Conservation (phyloP, 2,797 vertebrate genomes). For the Siniperca undulata region DNA sequence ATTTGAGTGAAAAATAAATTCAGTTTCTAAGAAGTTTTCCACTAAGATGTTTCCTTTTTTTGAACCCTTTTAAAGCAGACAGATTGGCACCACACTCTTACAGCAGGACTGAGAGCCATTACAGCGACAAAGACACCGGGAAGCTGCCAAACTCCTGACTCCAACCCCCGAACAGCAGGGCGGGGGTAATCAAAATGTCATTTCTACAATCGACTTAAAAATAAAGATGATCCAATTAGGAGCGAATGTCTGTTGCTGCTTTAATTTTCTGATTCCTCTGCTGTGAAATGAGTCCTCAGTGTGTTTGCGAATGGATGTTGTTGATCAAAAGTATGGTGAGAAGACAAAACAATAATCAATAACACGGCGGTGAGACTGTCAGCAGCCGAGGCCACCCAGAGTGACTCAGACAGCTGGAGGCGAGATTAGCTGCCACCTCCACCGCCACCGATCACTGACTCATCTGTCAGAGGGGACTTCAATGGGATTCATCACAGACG, state of each 20-base stretch:
- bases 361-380: background rate
- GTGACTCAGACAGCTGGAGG: slow-evolving; percentile 27
- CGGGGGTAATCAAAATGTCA: fast-evolving
- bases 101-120: background rate
- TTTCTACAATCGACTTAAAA: background rate
- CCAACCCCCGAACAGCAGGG: background rate
- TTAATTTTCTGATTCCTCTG: background rate
- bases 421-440: slow-evolving; percentile 15
- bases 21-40: background rate
- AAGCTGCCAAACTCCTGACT: background rate
- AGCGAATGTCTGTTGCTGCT: background rate
- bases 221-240: background rate
- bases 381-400: background rate
- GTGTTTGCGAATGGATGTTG: background rate
- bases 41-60: background rate
- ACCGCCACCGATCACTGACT: background rate
- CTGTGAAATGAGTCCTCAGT: background rate
- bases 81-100: background rate
- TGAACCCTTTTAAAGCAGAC: background rate
- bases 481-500: background rate
- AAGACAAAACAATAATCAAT: slow-evolving; percentile 1
- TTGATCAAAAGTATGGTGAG: background rate
- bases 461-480: slow-evolving; percentile 9
- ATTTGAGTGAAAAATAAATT: background rate
- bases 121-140: background rate